phyloP scores from a whole-genome alignment of 2,797 vertebrate genomes.

The Nannoperca obscura region DNA sequence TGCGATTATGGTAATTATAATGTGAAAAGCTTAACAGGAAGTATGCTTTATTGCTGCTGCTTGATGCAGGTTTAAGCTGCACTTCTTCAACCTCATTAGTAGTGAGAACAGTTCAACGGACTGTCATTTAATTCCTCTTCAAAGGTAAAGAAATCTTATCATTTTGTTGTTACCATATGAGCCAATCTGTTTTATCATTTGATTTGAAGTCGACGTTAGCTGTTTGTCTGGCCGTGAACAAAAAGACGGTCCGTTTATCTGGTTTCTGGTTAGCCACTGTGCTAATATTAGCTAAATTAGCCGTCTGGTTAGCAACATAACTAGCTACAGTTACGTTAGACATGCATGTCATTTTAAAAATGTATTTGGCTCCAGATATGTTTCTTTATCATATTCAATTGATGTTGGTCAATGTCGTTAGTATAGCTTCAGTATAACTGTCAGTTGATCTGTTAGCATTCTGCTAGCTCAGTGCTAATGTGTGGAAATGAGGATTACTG shows the following conservation, averaged over 20 bases:
- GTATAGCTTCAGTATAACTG: not conserved
- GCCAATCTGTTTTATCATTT: not conserved
- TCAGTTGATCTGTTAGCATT: not conserved
- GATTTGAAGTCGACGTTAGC: not conserved
- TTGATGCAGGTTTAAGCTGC: constrained; percentile 14
- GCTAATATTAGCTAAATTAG: constrained; percentile 67
- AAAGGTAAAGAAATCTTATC: constrained; percentile 50
- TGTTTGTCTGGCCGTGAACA: not conserved
- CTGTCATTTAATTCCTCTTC: constrained; percentile 13
- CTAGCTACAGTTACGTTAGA: not conserved
- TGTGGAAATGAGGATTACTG: constrained; percentile 20
- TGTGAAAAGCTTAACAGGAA: constrained; percentile 46
- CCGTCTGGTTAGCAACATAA: constrained; percentile 23
- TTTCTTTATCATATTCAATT: not conserved
- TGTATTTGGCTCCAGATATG: accelerated
- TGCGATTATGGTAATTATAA: not conserved
- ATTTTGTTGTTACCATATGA: accelerated
- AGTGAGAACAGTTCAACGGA: constrained; percentile 20
- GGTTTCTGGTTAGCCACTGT: constrained; percentile 12
- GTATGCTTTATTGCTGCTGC: accelerated
- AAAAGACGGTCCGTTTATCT: not conserved
- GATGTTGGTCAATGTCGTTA: not conserved
- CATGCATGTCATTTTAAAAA: not conserved
- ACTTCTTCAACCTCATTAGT: constrained; percentile 24
- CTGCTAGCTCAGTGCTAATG: constrained; percentile 13